Conservation (phyloP, 2,113 vertebrate genomes). For the Microcebus lehilahytsara region DNA sequence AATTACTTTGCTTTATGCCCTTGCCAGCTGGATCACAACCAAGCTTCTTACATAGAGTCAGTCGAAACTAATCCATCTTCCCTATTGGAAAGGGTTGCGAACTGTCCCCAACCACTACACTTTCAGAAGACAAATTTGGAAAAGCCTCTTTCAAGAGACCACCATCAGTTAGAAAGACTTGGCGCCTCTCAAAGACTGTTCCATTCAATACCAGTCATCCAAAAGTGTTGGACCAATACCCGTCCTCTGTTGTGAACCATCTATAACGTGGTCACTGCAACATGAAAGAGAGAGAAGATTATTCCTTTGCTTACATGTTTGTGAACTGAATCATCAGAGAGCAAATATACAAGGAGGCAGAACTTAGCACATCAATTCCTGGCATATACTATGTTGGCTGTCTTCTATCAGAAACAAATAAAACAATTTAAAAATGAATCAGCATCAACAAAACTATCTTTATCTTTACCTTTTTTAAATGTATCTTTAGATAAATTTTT, state of each 20-base stretch:
- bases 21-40: conserved; percentile 51
- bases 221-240: neutral
- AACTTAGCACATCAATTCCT: neutral
- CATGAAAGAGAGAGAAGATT: neutral
- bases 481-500: neutral
- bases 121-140: conserved; percentile 57
- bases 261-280: neutral
- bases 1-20: conserved; percentile 57
- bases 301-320: neutral
- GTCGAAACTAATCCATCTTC: conserved; percentile 53
- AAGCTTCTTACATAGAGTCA: conserved; percentile 46
- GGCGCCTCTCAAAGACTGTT: neutral
- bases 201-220: neutral
- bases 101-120: neutral
- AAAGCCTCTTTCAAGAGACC: conserved; percentile 37
- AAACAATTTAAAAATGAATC: conserved; percentile 1
- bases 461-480: too few species aligned
- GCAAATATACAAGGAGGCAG: neutral
- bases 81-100: conserved; percentile 15
- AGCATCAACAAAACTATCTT: neutral
- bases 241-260: neutral
- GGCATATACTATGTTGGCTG: neutral
- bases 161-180: conserved; percentile 38
- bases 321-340: conserved; percentile 20
- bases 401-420: neutral